Conservation (phyloP, 2,113 vertebrate genomes). For the Nerophis ophidion region DNA sequence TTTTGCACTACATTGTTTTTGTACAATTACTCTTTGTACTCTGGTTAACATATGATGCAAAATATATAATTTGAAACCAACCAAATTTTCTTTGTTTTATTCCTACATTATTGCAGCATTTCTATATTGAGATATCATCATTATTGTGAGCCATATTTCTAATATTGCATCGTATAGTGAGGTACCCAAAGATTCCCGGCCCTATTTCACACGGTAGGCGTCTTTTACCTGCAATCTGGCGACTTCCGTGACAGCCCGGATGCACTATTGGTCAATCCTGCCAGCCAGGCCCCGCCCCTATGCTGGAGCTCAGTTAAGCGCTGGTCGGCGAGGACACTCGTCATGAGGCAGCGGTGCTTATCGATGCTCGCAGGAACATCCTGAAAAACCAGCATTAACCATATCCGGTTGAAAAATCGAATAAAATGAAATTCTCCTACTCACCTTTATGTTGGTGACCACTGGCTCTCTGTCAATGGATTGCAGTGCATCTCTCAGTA, state of each 20-base stretch:
- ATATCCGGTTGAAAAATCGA: not conserved
- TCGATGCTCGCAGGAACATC: slow-evolving; percentile 64
- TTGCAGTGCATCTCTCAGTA: slow-evolving; percentile 67
- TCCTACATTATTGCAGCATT: no score
- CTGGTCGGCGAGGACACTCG: slow-evolving; percentile 77
- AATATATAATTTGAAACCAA: no score
- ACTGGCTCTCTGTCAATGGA: slow-evolving; percentile 64
- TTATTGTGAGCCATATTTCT: no score
- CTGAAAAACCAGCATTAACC: slow-evolving; percentile 34
- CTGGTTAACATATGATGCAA: no score
- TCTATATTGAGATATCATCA: no score
- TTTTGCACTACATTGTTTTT: no score
- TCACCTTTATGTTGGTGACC: slow-evolving; percentile 68
- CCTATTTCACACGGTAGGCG: not conserved
- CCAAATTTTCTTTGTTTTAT: no score
- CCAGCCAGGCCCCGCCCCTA: slow-evolving; percentile 81
- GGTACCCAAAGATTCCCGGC: no score
- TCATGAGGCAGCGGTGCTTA: slow-evolving; percentile 76
- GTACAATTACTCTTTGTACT: no score
- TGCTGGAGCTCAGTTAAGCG: slow-evolving; percentile 78
- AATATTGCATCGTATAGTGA: no score
- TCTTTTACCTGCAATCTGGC: slow-evolving; percentile 70
- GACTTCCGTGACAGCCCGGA: slow-evolving; percentile 65
- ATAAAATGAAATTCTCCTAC: no score
- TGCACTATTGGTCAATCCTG: slow-evolving; percentile 73